Conservation (phyloP, 2,797 vertebrate species). For the Tokudaia muenninki region DNA sequence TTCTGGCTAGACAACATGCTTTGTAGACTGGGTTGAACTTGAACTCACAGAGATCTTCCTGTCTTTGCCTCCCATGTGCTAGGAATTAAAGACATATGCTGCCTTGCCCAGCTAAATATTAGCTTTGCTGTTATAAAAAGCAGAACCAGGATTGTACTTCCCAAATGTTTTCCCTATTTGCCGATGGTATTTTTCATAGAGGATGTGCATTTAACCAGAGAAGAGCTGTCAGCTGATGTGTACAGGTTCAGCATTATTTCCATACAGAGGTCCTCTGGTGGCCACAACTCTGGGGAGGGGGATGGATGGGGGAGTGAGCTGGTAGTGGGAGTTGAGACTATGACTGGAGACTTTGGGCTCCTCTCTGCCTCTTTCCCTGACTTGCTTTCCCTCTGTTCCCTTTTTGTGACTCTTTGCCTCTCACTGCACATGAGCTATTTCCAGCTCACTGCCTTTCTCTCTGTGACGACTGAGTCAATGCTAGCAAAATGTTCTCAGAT, state of each 20-base stretch:
- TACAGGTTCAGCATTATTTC: background rate
- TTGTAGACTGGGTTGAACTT: background rate
- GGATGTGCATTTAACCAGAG: background rate
- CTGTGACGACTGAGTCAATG: conserved; percentile 54
- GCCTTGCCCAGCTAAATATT: background rate
- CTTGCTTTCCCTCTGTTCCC: conserved; percentile 17
- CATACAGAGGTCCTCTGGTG: background rate
- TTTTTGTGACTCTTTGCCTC: conserved; percentile 49
- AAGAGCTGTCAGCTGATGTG: background rate
- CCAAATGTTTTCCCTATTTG: background rate
- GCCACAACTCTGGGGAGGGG: background rate
- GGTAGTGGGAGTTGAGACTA: background rate
- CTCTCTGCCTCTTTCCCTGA: background rate
- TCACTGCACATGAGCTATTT: conserved; percentile 69
- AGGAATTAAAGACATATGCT: background rate
- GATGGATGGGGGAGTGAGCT: background rate
- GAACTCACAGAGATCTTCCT: background rate
- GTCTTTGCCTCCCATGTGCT: background rate
- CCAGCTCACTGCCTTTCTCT: conserved; percentile 59
- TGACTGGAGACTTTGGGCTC: background rate
- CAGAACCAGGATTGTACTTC: background rate
- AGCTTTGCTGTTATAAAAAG: background rate
- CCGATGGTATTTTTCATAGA: background rate
- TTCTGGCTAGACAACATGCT: background rate
- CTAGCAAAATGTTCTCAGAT: conserved; percentile 75